Evolutionary conservation across 2,113 vertebrate genomes (phyloP), one percentile per base, ranked within the genome.

Genomic region (Mus spicilegus): DNA sequence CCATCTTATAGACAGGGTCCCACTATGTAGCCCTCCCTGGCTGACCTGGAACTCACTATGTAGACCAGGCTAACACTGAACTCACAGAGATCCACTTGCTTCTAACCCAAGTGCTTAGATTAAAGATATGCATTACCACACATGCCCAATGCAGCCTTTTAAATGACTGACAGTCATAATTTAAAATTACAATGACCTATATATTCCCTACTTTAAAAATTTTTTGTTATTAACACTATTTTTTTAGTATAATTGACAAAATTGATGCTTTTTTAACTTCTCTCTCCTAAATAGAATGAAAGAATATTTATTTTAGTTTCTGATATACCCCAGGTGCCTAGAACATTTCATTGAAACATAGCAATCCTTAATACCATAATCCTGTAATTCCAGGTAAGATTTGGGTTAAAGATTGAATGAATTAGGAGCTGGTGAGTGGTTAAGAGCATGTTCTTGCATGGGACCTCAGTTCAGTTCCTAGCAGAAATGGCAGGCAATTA

Each of bases 171-270:
- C n/a, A 94, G 39, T 12, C 22, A n/a, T 87, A 65, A 81, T 81
- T 96, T 94, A 86, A 97, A 96, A 95, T 67, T 51, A 76, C 19
- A 86, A 14, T 49, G 22, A 5, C 80, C 65, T 88, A 8, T 70
- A 61, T 10, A 87, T 36, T 36, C 16, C 22, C 51, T 49, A 51
- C 42, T 80, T 89, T 5, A 69, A 54, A 75, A 20, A 12, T 10
- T 42, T 85, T 96, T 89, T 88, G 30, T 95, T 85, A 81, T 90
- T 58, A 92, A 65, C 49, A 95, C 14, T 93, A 80, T 19, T 73
- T 94, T 77, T 82, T 7, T 75, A 19, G 72, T 69, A 51, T 49
- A 90, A 84, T 76, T 91, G 91, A 28, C 46, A 94, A 63, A 90
- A 91, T 54, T 85, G 93, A 46, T 84, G 96, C 51, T 1, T 19